Evolutionary conservation across 2,113 vertebrate genomes (phyloP), one percentile per base, ranked within the genome.

Genomic region (Rallus limicola): DNA sequence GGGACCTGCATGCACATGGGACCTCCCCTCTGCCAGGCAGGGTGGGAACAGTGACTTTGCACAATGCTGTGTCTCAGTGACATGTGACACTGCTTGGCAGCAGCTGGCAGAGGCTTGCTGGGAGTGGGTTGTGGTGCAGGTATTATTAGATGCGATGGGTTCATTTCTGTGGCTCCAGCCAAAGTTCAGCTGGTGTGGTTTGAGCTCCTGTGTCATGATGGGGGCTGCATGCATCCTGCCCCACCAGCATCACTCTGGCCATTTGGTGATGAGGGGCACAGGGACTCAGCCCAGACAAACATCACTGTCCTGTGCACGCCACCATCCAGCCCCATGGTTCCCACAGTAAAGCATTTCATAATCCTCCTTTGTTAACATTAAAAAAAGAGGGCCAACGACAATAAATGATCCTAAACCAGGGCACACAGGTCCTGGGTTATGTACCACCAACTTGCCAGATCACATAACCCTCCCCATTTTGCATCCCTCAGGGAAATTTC

Each of bases 231-330:
- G 15, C 2, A 12, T 36, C 74, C 69, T 2, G 1, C 59, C 77
- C 77, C 6, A 8, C 40, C 55, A 63, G 40, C 34, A 60, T 34
- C 0, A 2, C 19, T 72, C 28, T 0, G 0, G 34, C 16, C 2
- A 0, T 6, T 88, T 3, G 1, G 34, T 82, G 46, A 48, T 0
- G 0, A 52, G 77, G 42, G 34, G 21, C 1, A 1, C 29, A 60
- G 53, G 33, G 28, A 16, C 68, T 31, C 82, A 75, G 46, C 77
- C 70, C 4, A 0, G 26, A 58, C 38, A 70, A 75, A 31, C 0
- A 1, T 62, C 68, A 44, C 81, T 4, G 0, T n/a, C 42, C 64
- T 28, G 17, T 6, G 6, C 6, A 4, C 0, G 3, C 31, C 52
- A 44, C 36, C 31, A 17, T 34, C 42, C 59, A 83, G 36, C n/a